Conservation (phyloP, 2,888 invertebrate genomes). For the Schizaphis graminum region DNA sequence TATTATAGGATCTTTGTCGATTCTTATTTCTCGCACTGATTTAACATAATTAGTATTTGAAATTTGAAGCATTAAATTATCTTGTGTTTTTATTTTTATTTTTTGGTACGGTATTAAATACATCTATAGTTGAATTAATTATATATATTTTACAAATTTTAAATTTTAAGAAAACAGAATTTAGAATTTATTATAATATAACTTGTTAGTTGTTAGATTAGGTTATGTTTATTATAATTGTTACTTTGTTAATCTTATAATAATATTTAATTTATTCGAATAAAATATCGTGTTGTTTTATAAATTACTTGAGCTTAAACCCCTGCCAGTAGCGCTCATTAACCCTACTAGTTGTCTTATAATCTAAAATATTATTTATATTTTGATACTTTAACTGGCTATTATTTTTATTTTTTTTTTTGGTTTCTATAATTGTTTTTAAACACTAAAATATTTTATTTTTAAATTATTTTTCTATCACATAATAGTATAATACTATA, state of each 20-base stretch:
- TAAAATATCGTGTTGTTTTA: background rate
- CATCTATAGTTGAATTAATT: background rate
- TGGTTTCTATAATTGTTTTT: background rate
- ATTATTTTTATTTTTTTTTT: background rate
- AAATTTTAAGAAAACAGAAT: background rate
- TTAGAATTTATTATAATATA: background rate
- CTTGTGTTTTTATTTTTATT: background rate
- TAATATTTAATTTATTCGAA: background rate
- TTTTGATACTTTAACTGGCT: background rate
- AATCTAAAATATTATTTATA: background rate
- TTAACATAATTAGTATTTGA: too few relatives aligned
- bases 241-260: background rate
- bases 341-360: background rate
- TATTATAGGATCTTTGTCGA: too few relatives aligned
- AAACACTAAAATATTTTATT: background rate
- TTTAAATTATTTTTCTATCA: background rate
- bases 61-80: background rate
- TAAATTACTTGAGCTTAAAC: fast-evolving
- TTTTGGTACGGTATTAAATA: background rate
- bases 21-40: too few relatives aligned
- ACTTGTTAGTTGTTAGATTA: background rate
- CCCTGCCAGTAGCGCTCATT: background rate
- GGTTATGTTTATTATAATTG: background rate
- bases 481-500: background rate
- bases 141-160: background rate